phyloP scores from a whole-genome alignment of 2,888 invertebrate genomes.

The Notodonta ziczac region DNA sequence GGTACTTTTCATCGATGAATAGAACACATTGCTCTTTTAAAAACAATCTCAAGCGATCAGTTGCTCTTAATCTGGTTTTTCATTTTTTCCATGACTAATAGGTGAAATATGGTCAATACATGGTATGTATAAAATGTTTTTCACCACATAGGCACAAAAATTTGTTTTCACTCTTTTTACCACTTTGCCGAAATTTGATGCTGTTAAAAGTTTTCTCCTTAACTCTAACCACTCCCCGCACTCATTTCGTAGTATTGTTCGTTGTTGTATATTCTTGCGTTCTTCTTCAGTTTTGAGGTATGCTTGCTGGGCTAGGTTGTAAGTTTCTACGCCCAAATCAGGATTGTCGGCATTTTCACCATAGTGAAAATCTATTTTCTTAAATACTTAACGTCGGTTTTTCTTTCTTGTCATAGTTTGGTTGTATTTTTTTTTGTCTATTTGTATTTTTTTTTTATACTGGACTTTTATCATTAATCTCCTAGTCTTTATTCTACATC shows the following conservation, averaged over 20 bases:
- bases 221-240: slow-evolving; percentile 6
- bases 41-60: slow-evolving; percentile 14
- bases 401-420: not conserved
- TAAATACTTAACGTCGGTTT: not conserved
- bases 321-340: not conserved
- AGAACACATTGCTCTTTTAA: slow-evolving; percentile 25
- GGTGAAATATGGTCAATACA: slow-evolving; percentile 4
- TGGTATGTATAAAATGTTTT: not conserved
- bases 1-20: slow-evolving; percentile 25
- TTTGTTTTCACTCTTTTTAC: not conserved
- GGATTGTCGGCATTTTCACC: not conserved
- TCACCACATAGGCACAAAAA: not conserved
- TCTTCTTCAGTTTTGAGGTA: slow-evolving; percentile 8
- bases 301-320: not conserved
- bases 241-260: slow-evolving; percentile 2
- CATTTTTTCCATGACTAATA: slow-evolving; percentile 26
- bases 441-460: too few relatives aligned
- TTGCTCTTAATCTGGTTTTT: slow-evolving; percentile 10
- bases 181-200: slow-evolving; percentile 7
- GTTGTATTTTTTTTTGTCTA: slow-evolving; percentile 6
- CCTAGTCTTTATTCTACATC: too few relatives aligned
- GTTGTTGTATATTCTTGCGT: slow-evolving; percentile 4
- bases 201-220: slow-evolving; percentile 4
- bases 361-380: not conserved
- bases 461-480: slow-evolving; percentile 13